A percentile compares a stretch with the other conserved stretches of the same genome.
phyloP scores from a whole-genome alignment of 2,113 vertebrate genomes.

The Acrocephalus kingi region DNA sequence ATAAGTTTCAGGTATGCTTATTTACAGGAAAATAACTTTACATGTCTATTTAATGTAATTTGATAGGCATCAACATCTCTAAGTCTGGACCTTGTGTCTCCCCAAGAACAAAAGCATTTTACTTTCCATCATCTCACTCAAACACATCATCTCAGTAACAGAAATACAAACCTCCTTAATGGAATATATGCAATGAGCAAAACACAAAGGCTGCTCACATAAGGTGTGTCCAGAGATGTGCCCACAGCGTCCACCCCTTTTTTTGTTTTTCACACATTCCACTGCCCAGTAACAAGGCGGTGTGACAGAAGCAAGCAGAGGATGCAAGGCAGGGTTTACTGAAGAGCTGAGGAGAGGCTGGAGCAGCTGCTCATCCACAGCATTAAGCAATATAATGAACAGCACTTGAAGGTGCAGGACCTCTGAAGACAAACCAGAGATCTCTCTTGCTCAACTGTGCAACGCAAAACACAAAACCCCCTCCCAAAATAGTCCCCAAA shows the following conservation, averaged over 20 bases:
- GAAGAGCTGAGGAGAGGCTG: background rate
- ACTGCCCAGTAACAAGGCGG: background rate
- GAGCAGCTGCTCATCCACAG: background rate
- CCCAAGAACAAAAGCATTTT: background rate
- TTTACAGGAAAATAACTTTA: background rate
- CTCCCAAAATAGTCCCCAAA: fast-evolving
- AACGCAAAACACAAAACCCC: background rate
- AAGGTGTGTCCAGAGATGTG: background rate
- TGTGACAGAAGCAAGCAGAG: background rate
- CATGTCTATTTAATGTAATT: background rate
- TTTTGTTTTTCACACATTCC: background rate
- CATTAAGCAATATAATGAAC: background rate
- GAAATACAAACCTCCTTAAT: background rate
- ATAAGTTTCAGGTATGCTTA: background rate
- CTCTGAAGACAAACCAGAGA: background rate
- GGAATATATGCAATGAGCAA: background rate
- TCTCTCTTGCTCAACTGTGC: background rate
- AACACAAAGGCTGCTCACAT: background rate
- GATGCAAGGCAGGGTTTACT: background rate
- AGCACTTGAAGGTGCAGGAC: background rate
- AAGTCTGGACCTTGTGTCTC: background rate
- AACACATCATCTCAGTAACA: background rate
- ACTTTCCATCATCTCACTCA: background rate
- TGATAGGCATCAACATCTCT: background rate
- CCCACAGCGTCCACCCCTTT: background rate